phyloP scores from a whole-genome alignment of 2,888 invertebrate species.

The Merodon equestris region DNA sequence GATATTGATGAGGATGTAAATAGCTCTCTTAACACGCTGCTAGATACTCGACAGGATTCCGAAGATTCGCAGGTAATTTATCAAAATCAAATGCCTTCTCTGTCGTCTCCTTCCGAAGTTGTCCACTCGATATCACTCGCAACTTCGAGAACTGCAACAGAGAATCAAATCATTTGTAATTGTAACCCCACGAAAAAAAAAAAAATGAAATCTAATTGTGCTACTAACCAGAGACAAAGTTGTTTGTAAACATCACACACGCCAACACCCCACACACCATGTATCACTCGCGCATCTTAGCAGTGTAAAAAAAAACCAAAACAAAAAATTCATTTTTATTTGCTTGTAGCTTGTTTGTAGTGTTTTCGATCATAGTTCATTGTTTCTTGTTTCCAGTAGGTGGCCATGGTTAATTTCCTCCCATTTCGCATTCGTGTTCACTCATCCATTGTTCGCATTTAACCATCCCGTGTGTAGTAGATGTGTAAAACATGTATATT shows the following conservation, averaged over 20 bases:
- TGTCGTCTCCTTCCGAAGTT: constrained; percentile 24
- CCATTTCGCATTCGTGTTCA: too few species aligned
- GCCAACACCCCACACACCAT: constrained; percentile 54
- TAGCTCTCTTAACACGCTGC: constrained; percentile 93
- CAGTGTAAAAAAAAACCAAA: constrained; percentile 16
- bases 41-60: constrained; percentile 86
- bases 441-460: too few species aligned
- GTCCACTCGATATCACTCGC: constrained; percentile 17
- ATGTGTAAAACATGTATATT: too few species aligned
- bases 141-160: constrained; percentile 18
- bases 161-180: constrained; percentile 7
- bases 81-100: neutral
- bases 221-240: too few species aligned
- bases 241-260: constrained; percentile 57
- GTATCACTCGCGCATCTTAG: constrained; percentile 56
- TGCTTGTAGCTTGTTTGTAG: constrained; percentile 8
- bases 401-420: neutral
- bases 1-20: constrained; percentile 96
- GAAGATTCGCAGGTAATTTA: constrained; percentile 78
- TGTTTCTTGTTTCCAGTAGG: neutral
- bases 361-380: neutral
- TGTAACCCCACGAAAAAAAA: neutral
- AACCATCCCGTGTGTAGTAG: too few species aligned
- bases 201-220: too few species aligned
- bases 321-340: constrained; percentile 21